These are phyloP conservation scores for Conus betulinus DNA, from an alignment of 1,140 invertebrate species.

Conservation along the genomic window DNA sequence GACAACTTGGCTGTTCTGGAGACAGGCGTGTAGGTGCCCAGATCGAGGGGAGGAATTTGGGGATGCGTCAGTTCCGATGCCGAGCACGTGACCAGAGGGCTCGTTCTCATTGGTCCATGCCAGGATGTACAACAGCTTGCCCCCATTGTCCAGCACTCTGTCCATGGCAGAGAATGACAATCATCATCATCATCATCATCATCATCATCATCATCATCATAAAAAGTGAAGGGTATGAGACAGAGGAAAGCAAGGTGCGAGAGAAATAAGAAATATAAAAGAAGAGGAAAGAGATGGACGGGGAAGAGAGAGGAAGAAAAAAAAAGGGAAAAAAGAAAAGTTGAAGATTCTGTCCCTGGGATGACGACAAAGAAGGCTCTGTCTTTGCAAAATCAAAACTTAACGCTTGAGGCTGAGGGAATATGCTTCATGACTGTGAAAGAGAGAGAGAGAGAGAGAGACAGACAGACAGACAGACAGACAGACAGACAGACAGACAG, in stretches of 20 bases:
- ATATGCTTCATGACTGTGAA: background rate
- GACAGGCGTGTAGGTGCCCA: background rate
- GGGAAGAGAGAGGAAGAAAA: too few species aligned
- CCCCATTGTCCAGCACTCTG: background rate
- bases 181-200: background rate
- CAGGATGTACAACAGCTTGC: background rate
- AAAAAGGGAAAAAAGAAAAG: too few species aligned
- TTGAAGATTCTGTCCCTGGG: too few species aligned
- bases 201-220: background rate
- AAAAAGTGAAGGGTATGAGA: too few species aligned
- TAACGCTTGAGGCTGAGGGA: too few species aligned
- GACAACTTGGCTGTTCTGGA: background rate
- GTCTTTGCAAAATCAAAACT: too few species aligned
- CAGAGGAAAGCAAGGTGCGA: too few species aligned
- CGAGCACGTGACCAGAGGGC: conserved; percentile 4
- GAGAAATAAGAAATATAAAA: too few species aligned
- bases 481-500: background rate
- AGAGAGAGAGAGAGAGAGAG: conserved; percentile 12
- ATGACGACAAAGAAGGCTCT: too few species aligned
- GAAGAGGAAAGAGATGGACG: too few species aligned
- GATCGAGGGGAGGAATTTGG: too few species aligned
- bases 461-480: background rate
- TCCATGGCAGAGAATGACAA: background rate
- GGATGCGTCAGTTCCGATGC: conserved; percentile 14
- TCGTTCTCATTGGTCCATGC: background rate